Evolutionary conservation across 2,797 vertebrate species (phyloP).

Genomic region (Strix occidentalis): DNA sequence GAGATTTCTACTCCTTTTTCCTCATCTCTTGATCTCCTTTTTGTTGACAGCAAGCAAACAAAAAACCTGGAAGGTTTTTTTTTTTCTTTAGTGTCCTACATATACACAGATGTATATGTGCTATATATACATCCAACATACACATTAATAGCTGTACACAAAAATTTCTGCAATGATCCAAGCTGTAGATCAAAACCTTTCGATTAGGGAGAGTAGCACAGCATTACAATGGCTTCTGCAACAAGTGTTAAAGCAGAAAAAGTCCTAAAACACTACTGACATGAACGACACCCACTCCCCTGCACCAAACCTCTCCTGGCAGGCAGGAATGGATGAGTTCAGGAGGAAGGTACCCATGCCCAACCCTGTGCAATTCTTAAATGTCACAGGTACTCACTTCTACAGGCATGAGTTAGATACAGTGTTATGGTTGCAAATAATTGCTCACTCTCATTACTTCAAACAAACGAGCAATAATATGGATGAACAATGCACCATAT

Average conservation of each 20-base stretch:
- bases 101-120: neutral
- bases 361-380: neutral
- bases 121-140: neutral
- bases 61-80: neutral
- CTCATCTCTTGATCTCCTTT: neutral
- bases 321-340: neutral
- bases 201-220: neutral
- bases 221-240: neutral
- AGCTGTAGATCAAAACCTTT: neutral
- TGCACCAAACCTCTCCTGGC: neutral
- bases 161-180: neutral
- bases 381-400: neutral
- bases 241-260: neutral
- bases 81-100: neutral
- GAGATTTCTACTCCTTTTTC: neutral
- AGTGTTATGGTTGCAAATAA: neutral
- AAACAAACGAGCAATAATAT: neutral
- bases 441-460: neutral
- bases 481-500: neutral
- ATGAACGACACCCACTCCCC: neutral
- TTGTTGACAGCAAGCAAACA: neutral
- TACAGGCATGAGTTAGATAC: neutral
- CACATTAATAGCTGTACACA: neutral
- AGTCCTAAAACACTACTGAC: neutral
- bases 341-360: neutral